These are phyloP conservation scores for Anhinga rufa DNA, from an alignment of 2,113 vertebrate species.

Conservation along the genomic window DNA sequence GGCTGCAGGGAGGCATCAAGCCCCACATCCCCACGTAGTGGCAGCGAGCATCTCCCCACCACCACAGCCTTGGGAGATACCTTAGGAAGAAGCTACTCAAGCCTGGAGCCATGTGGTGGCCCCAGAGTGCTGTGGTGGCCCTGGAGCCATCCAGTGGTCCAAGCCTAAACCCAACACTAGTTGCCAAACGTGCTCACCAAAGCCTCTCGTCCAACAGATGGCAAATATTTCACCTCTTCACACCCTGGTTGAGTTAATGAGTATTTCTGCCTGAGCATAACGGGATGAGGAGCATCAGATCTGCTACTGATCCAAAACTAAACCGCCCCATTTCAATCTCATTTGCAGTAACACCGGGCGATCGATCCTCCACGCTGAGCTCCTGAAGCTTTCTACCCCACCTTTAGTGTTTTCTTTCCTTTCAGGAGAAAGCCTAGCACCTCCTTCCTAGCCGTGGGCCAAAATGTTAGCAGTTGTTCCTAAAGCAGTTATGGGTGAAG, in stretches of 20 bases:
- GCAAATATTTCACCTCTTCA: not conserved
- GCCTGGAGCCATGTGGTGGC: not conserved
- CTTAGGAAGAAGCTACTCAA: not conserved
- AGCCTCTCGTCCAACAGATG: not conserved
- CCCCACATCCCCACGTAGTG: rapidly evolving
- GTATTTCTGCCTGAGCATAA: not conserved
- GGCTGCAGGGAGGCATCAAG: not conserved
- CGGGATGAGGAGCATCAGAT: not conserved
- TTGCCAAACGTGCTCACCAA: not conserved
- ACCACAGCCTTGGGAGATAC: not conserved
- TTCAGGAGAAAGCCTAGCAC: not conserved
- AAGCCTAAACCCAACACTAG: not conserved
- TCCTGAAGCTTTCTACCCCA: not conserved
- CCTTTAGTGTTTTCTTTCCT: not conserved
- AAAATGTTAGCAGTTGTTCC: not conserved
- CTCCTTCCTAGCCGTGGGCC: not conserved
- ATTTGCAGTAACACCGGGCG: not conserved
- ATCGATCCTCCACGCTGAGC: not conserved
- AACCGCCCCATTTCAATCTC: not conserved
- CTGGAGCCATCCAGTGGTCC: not conserved
- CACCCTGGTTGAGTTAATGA: not conserved
- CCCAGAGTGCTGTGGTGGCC: not conserved
- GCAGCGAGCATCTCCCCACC: not conserved
- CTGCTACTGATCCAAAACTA: not conserved
- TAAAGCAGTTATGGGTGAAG: not conserved